Conservation (phyloP, 2,888 invertebrate genomes). For the Chaitophorus viminalis region DNA sequence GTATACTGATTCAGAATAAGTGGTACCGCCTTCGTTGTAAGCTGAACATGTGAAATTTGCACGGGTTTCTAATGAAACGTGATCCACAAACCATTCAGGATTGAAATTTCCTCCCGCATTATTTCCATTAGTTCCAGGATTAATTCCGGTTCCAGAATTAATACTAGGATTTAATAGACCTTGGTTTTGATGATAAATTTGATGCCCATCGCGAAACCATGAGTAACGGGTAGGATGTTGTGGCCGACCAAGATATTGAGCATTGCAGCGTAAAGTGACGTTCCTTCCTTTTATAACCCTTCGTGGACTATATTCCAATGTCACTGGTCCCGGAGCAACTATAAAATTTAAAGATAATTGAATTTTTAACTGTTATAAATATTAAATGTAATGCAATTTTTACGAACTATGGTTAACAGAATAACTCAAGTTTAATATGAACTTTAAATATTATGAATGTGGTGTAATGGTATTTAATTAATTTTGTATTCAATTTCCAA, state of each 20-base stretch:
- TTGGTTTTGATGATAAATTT: slow-evolving; percentile 70
- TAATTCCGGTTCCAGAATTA: slow-evolving; percentile 38
- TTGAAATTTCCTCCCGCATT: slow-evolving; percentile 71
- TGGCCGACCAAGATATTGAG: slow-evolving; percentile 86
- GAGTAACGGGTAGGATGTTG: slow-evolving; percentile 67
- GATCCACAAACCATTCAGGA: slow-evolving; percentile 81
- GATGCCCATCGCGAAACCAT: slow-evolving; percentile 78
- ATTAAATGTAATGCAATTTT: background rate
- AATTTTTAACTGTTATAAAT: background rate
- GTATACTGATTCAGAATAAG: slow-evolving; percentile 75
- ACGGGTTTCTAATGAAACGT: slow-evolving; percentile 84
- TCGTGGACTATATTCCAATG: slow-evolving; percentile 78
- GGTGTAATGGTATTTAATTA: too few species aligned
- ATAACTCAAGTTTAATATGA: background rate
- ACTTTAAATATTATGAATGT: too few species aligned
- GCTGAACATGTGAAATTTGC: slow-evolving; percentile 92
- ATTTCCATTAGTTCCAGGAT: background rate
- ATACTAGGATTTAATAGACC: background rate
- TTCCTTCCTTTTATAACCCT: slow-evolving; percentile 84
- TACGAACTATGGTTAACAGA: background rate
- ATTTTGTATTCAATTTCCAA: too few species aligned
- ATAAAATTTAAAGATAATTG: slow-evolving; percentile 54
- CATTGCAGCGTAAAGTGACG: slow-evolving; percentile 84
- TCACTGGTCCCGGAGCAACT: slow-evolving; percentile 89
- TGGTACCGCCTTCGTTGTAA: slow-evolving; percentile 85